Base-by-base conservation (phyloP, 1,140 invertebrate genomes). In the Conus betulinus region DNA sequence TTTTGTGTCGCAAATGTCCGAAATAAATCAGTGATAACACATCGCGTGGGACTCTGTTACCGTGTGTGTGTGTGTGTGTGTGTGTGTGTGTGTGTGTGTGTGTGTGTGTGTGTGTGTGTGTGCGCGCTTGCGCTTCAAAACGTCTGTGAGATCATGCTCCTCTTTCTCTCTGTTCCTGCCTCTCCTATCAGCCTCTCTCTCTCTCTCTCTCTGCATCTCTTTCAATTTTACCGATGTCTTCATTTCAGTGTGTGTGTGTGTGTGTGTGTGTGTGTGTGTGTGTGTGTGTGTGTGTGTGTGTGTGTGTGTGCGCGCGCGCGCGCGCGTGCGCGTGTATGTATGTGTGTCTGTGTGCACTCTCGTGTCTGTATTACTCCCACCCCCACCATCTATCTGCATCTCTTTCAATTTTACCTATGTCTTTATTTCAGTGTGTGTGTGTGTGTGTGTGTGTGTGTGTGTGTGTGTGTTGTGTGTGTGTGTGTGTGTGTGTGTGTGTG, bases 401-500 rank as follows among this genome's bases (percentile, higher is more conserved):
- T 39, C 39, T 39, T 39, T 39, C 39, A 39, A 39, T 3, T 39
- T 39, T 3, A 39, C 39, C 39, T 39, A 39, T 39, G 39, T 39
- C 39, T 39, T 39, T 39, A 39, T 39, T 39, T 39, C 39, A 1
- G 74, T 78, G 74, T n/a, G 74, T 78, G 74, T 78, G 74, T 78
- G 13, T 78, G n/a, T 78, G 74, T 78, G 74, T n/a, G 74, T 78
- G 74, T 78, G 74, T n/a, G 74, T 78, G 74, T 78, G 74, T n/a
- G 74, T 78, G 74, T 78, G 74, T n/a, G 74, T 78, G 74, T 78
- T 78, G 74, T 78, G 74, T 78, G n/a, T 39, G 39, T 39, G 39
- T 39, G 39, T 39, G 39, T n/a, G 74, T 78, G 74, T 78, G 74
- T 78, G 74, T 78, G n/a, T 39, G 39, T 39, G 39, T 39, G 39